Evolutionary conservation across 1,140 invertebrate genomes (phyloP).

Genomic region (Protaetia brevitarsis): DNA sequence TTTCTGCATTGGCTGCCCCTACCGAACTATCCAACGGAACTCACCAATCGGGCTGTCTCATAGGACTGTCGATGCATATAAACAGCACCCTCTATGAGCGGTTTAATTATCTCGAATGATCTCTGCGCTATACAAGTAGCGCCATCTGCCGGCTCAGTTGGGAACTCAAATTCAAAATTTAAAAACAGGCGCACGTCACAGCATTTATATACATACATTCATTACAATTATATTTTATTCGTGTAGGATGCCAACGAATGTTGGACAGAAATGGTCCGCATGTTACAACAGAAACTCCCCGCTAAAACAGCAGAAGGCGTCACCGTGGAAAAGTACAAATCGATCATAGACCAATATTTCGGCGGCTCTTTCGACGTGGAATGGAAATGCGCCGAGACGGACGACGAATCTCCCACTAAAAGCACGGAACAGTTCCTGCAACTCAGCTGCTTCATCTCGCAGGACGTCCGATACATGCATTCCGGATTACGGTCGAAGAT

Average conservation of each 20-base stretch:
- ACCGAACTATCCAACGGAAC: too few species aligned
- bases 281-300: conserved; percentile 85
- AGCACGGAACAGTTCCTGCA: conserved; percentile 88
- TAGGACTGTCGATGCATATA: too few species aligned
- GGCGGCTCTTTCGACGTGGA: conserved; percentile 85
- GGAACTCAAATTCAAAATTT: too few species aligned
- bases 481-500: conserved; percentile 88
- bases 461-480: conserved; percentile 95
- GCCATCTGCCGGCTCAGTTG: too few species aligned
- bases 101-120: too few species aligned
- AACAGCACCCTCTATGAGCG: too few species aligned
- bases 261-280: conserved; percentile 92
- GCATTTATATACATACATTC: too few species aligned
- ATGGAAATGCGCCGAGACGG: conserved; percentile 82
- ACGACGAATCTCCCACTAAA: conserved; percentile 74
- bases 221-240: conserved; percentile 34
- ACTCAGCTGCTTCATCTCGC: conserved; percentile 97
- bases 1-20: too few species aligned
- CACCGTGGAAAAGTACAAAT: conserved; percentile 50
- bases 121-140: too few species aligned
- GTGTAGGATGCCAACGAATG: conserved; percentile 82
- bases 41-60: too few species aligned
- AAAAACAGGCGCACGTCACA: too few species aligned
- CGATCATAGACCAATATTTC: conserved; percentile 93
- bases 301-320: conserved; percentile 48